These are phyloP conservation scores for Harpalus rufipes DNA, from an alignment of 2,888 invertebrate species.

Conservation along the genomic window DNA sequence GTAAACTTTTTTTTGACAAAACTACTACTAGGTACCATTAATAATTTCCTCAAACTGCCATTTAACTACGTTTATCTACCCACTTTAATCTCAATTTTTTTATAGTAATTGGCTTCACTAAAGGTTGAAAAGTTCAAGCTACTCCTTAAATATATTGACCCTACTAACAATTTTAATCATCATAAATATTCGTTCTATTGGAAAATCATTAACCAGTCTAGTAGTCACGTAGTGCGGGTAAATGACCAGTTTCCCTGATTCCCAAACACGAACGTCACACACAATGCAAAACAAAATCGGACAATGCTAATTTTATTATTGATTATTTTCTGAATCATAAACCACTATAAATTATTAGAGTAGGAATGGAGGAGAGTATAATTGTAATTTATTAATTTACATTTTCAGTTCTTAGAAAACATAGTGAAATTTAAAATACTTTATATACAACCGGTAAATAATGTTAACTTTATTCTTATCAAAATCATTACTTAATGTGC, in stretches of 20 bases:
- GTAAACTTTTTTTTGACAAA: not conserved
- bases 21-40: not conserved
- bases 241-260: conserved; percentile 49
- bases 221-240: conserved; percentile 29
- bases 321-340: not conserved
- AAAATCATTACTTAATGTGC: too few relatives aligned
- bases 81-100: not conserved
- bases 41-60: not conserved
- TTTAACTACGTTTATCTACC: not conserved
- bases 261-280: conserved; percentile 12
- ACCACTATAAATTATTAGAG: not conserved
- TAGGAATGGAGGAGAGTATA: not conserved
- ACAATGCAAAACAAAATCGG: not conserved
- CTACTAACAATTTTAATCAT: not conserved
- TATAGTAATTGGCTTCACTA: not conserved
- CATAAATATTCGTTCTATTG: conserved; percentile 27
- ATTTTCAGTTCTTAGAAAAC: too few relatives aligned
- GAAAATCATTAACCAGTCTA: conserved; percentile 25
- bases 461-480: too few relatives aligned
- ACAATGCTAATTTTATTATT: conserved; percentile 42
- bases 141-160: not conserved
- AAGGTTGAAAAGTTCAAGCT: not conserved
- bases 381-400: too few relatives aligned
- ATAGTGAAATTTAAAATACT: too few relatives aligned
- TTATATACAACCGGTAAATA: too few relatives aligned